A percentile compares a stretch with the other conserved stretches of the same genome.
Evolutionary conservation across 2,113 vertebrate genomes (phyloP).

Genomic region (Harpagus bidentatus): DNA sequence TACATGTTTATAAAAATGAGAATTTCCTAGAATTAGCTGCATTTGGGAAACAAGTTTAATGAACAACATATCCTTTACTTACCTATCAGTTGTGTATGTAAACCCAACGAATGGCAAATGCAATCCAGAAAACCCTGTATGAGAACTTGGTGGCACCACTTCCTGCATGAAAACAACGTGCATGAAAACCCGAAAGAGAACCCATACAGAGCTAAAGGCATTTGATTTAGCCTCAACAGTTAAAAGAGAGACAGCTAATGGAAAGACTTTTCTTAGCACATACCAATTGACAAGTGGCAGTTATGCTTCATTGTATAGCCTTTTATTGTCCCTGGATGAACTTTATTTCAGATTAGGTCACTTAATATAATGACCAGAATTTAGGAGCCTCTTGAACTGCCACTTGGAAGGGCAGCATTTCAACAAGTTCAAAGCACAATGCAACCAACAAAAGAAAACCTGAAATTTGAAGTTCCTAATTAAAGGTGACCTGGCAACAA

Average conservation of each 20-base stretch:
- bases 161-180: slow-evolving; percentile 76
- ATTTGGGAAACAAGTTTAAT: background rate
- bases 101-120: slow-evolving; percentile 97
- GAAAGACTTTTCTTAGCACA: background rate
- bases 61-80: background rate
- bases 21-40: background rate
- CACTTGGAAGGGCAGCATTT: slow-evolving; percentile 2
- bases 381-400: background rate
- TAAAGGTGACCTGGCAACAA: background rate
- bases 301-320: background rate
- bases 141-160: slow-evolving; percentile 84
- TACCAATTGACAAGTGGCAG: background rate
- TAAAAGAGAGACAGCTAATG: background rate
- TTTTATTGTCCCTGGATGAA: background rate
- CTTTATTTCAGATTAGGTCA: background rate
- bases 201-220: background rate
- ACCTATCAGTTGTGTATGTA: slow-evolving; percentile 92
- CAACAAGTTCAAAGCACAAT: background rate
- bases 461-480: background rate
- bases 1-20: background rate
- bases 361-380: background rate
- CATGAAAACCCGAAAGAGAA: background rate
- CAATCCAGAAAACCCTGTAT: slow-evolving; percentile 91
- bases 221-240: background rate
- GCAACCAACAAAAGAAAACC: background rate